phyloP scores from a whole-genome alignment of 2,888 invertebrate genomes.

The Xestobium rufovillosum region DNA sequence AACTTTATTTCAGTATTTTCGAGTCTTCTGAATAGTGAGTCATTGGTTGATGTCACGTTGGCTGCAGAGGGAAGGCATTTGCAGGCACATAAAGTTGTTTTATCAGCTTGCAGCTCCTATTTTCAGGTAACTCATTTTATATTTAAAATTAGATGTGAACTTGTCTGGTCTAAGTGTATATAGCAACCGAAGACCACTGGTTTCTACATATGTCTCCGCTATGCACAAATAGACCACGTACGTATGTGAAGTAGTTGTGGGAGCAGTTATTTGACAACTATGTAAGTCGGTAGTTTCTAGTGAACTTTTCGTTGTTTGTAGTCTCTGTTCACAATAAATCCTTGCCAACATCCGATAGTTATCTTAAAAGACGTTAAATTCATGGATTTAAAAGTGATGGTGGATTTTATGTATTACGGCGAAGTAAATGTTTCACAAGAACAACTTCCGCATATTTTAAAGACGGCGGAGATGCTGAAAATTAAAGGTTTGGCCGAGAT shows the following conservation, averaged over 20 bases:
- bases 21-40: constrained; percentile 71
- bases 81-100: constrained; percentile 82
- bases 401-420: constrained; percentile 89
- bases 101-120: constrained; percentile 89
- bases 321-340: constrained; percentile 77
- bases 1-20: constrained; percentile 88
- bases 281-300: no score
- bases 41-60: constrained; percentile 81
- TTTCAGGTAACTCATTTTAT: constrained; percentile 67
- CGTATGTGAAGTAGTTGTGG: no score
- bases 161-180: no score
- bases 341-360: constrained; percentile 83
- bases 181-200: no score
- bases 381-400: constrained; percentile 77
- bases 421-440: constrained; percentile 89
- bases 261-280: no score
- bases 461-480: constrained; percentile 81
- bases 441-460: constrained; percentile 67
- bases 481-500: constrained; percentile 85
- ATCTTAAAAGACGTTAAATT: constrained; percentile 84
- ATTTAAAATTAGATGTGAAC: no score
- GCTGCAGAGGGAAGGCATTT: constrained; percentile 86
- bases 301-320: no score
- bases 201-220: no score
- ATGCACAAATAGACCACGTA: no score